Conservation (phyloP, 2,888 invertebrate genomes). For the Rhyacophila evoluta region DNA sequence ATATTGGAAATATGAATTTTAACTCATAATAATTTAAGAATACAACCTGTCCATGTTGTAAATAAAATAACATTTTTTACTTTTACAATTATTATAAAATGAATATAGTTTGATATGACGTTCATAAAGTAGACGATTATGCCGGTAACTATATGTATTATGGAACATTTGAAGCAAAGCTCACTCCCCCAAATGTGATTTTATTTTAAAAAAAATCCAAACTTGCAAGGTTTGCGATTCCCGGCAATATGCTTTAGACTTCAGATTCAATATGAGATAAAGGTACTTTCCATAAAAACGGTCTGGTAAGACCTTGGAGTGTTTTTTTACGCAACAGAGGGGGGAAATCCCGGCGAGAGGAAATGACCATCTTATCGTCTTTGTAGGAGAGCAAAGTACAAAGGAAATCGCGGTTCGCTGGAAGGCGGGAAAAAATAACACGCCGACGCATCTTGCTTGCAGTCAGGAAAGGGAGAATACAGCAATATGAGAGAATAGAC, state of each 20-base stretch:
- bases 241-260: constrained; percentile 1
- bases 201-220: neutral
- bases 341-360: neutral
- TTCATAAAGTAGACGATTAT: no score
- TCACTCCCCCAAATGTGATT: neutral
- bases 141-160: no score
- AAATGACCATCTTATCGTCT: constrained; percentile 33
- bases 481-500: neutral
- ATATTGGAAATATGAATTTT: no score
- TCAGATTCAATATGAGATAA: constrained; percentile 5
- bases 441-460: constrained; percentile 1
- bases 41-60: no score
- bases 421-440: neutral
- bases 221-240: neutral
- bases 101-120: no score
- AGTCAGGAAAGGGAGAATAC: neutral
- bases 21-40: no score
- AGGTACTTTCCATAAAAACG: constrained; percentile 7
- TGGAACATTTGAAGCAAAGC: no score
- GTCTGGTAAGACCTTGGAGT: neutral
- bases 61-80: no score
- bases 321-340: constrained; percentile 29
- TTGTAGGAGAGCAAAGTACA: neutral
- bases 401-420: neutral
- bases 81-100: no score